Percentiles rank a stretch among this genome's conserved stretches.
phyloP scores from a whole-genome alignment of 2,797 vertebrate genomes.

The Melanotaenia maccullochi region DNA sequence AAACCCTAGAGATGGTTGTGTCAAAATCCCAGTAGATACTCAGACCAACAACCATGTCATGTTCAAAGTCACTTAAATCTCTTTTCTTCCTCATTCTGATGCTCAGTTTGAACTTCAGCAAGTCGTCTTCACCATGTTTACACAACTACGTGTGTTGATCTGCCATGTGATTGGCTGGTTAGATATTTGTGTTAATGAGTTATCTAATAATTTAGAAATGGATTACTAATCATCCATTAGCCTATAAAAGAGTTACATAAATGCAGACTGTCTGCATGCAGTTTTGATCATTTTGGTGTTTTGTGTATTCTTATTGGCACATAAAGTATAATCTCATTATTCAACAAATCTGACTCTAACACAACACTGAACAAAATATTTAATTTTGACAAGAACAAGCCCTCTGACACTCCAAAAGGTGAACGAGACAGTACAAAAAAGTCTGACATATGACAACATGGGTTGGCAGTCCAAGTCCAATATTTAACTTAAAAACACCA shows the following conservation, averaged over 20 bases:
- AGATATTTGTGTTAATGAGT: no score
- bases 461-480: slow-evolving; percentile 37
- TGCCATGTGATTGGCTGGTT: no score
- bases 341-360: slow-evolving; percentile 10
- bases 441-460: slow-evolving; percentile 37
- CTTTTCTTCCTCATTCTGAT: no score
- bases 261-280: no score
- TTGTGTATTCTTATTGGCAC: not conserved
- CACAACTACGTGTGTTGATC: no score
- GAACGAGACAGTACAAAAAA: slow-evolving; percentile 60
- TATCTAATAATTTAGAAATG: no score
- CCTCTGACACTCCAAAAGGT: slow-evolving; percentile 45
- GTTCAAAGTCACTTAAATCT: no score
- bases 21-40: no score
- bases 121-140: no score
- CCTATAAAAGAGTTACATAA: not conserved
- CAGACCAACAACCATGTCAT: no score
- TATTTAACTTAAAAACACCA: slow-evolving; percentile 35
- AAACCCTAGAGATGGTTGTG: no score
- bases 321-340: not conserved
- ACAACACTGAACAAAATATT: slow-evolving; percentile 71
- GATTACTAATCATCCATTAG: not conserved
- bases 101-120: no score
- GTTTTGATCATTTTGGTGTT: not conserved
- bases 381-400: slow-evolving; percentile 69